These are phyloP conservation scores for Cheilosia grossa DNA, from an alignment of 2,888 invertebrate genomes.

Conservation along the genomic window DNA sequence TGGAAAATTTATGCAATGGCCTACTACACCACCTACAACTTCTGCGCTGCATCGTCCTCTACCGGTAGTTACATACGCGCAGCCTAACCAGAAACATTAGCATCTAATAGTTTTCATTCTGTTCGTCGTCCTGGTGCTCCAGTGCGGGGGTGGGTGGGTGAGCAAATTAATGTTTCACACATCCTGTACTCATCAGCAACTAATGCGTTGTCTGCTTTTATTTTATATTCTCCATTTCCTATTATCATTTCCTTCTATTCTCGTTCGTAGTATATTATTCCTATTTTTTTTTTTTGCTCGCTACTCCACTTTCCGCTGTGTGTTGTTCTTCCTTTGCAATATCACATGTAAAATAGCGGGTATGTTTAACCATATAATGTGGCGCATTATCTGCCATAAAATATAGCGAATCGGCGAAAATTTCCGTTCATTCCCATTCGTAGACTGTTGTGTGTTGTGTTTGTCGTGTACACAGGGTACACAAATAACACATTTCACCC, in stretches of 20 bases:
- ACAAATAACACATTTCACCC: conserved; percentile 23
- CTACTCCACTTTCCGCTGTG: conserved; percentile 15
- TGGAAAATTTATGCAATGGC: not conserved
- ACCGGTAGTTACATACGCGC: conserved; percentile 21
- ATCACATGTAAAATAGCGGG: conserved; percentile 29
- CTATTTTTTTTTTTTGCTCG: conserved; percentile 26
- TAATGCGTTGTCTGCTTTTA: conserved; percentile 59
- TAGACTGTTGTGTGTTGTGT: conserved; percentile 17
- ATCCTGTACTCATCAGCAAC: conserved; percentile 63
- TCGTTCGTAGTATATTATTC: conserved; percentile 36
- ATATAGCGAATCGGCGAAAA: conserved; percentile 61
- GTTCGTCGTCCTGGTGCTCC: not conserved
- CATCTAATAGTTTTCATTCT: conserved; percentile 42
- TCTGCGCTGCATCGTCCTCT: conserved; percentile 15
- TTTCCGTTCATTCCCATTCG: conserved; percentile 47
- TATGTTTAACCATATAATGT: conserved; percentile 62
- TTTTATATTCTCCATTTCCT: conserved; percentile 68
- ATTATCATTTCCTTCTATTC: conserved; percentile 62
- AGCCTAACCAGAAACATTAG: conserved; percentile 13
- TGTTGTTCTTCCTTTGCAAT: conserved; percentile 20
- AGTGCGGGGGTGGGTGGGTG: not conserved
- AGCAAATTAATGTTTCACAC: conserved; percentile 56
- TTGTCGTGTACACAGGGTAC: conserved; percentile 6
- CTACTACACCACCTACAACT: not conserved
- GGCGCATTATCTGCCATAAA: conserved; percentile 61